A percentile compares a stretch with the other conserved stretches of the same genome.
Evolutionary conservation across 2,888 invertebrate genomes (phyloP).

Genomic region (Pyrochroa serraticornis): DNA sequence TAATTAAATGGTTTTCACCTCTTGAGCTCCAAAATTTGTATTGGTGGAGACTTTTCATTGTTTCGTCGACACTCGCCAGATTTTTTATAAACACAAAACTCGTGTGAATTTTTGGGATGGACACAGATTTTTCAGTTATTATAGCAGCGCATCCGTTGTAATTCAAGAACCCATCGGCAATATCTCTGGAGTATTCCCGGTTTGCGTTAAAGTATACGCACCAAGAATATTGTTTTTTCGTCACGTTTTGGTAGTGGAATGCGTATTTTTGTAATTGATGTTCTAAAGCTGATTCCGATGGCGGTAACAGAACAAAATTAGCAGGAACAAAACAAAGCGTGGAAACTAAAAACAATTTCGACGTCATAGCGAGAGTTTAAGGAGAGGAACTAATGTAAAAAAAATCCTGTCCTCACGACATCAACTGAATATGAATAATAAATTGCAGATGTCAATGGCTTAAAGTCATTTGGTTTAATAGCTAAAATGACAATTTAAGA

Average conservation of each 20-base stretch:
- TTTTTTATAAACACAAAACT: constrained; percentile 19
- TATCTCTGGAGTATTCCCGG: constrained; percentile 5
- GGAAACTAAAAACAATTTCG: no score
- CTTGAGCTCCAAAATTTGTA: constrained; percentile 13
- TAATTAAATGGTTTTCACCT: constrained; percentile 11
- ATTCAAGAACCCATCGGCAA: constrained; percentile 11
- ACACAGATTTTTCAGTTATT: not conserved
- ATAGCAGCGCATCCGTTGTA: constrained; percentile 17
- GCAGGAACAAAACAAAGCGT: no score
- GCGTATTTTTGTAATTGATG: constrained; percentile 1
- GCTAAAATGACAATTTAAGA: no score
- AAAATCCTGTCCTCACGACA: no score
- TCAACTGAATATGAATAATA: no score
- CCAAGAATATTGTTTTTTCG: constrained; percentile 1
- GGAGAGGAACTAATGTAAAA: no score
- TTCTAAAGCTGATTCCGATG: no score
- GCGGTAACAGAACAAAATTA: no score
- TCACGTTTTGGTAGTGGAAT: constrained; percentile 1
- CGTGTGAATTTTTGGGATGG: constrained; percentile 1
- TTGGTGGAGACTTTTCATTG: not conserved
- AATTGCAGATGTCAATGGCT: no score
- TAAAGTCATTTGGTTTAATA: no score
- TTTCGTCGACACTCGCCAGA: not conserved
- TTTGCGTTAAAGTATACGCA: constrained; percentile 16
- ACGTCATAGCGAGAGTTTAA: no score